Conservation (phyloP, 2,113 vertebrate species). For the Paramisgurnus dabryanus region DNA sequence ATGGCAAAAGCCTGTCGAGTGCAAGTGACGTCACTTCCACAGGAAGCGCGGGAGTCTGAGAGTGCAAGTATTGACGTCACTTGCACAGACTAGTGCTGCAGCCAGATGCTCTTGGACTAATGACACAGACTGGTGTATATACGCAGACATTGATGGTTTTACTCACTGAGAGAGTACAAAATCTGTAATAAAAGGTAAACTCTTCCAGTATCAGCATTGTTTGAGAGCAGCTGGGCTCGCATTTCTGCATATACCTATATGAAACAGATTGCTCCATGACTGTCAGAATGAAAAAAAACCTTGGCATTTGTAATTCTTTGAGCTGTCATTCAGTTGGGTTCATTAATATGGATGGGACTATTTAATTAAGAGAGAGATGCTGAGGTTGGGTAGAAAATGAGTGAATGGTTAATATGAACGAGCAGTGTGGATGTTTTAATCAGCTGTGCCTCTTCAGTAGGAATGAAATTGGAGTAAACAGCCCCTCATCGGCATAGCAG, state of each 20-base stretch:
- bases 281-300: constrained; percentile 70
- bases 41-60: too few relatives aligned
- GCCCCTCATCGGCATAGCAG: constrained; percentile 39
- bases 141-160: background rate
- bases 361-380: constrained; percentile 67
- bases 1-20: too few relatives aligned
- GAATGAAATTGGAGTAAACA: constrained; percentile 49
- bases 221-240: constrained; percentile 56
- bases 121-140: too few relatives aligned
- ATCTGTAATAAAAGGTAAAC: constrained; percentile 42
- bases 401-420: constrained; percentile 71
- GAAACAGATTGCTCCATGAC: constrained; percentile 76
- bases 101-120: too few relatives aligned
- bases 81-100: too few relatives aligned
- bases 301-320: constrained; percentile 71
- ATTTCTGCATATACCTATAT: constrained; percentile 67
- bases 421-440: constrained; percentile 74
- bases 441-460: constrained; percentile 66
- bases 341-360: constrained; percentile 62
- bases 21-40: too few relatives aligned
- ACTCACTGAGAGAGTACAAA: background rate
- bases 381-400: constrained; percentile 45
- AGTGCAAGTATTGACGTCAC: too few relatives aligned
- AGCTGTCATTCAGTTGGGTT: constrained; percentile 63
- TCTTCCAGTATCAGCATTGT: constrained; percentile 53